Conservation (phyloP, 2,113 vertebrate genomes). For the Aspiorhynchus laticeps region DNA sequence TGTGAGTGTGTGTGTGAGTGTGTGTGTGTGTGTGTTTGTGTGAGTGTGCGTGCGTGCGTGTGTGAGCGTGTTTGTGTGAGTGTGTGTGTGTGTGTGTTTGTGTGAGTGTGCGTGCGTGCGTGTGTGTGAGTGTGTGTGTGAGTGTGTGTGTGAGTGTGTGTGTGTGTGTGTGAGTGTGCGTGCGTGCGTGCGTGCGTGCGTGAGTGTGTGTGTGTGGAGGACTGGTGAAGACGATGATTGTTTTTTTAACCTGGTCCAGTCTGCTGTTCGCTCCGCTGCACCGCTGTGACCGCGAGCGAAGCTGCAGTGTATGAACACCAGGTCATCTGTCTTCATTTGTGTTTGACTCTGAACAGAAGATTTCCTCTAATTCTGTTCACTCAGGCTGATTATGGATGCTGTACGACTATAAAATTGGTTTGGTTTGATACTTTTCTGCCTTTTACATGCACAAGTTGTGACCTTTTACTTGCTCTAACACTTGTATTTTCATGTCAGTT, state of each 20-base stretch:
- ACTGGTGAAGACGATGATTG: neutral
- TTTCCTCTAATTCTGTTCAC: neutral
- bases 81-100: too few relatives aligned
- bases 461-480: neutral
- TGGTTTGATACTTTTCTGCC: neutral
- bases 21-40: too few relatives aligned
- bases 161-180: too few relatives aligned
- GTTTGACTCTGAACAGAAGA: neutral
- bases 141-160: too few relatives aligned
- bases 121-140: neutral
- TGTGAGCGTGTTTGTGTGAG: too few relatives aligned
- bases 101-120: too few relatives aligned
- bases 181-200: neutral
- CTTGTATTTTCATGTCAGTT: neutral
- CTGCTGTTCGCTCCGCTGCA: neutral
- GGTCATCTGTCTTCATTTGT: conserved; percentile 24
- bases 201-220: neutral
- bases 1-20: too few relatives aligned
- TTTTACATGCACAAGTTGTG: neutral
- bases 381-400: neutral
- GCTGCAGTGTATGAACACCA: neutral
- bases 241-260: conserved; percentile 13
- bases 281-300: neutral
- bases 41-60: too few relatives aligned
- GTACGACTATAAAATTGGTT: neutral